phyloP scores from a whole-genome alignment of 2,888 invertebrate genomes.

The Drosophila leonis region DNA sequence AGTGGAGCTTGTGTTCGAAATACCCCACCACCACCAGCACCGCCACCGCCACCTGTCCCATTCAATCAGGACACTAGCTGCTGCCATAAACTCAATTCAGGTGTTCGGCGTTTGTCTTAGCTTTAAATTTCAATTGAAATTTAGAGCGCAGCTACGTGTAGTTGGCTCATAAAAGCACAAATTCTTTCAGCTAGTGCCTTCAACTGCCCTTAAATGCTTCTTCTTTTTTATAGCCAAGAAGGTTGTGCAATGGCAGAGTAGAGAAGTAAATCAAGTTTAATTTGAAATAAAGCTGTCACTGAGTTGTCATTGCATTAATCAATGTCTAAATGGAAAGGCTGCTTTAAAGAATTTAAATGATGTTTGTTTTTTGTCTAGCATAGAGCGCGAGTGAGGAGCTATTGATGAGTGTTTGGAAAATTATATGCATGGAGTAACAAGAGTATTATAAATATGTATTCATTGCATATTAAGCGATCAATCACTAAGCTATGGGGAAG shows the following conservation, averaged over 20 bases:
- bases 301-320: slow-evolving; percentile 1
- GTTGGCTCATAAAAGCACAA: slow-evolving; percentile 11
- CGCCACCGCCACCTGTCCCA: background rate
- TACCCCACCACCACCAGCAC: background rate
- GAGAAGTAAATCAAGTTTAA: slow-evolving; percentile 1
- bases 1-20: slow-evolving; percentile 36
- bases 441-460: no score
- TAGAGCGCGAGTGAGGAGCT: background rate
- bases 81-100: slow-evolving; percentile 35
- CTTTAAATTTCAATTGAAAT: slow-evolving; percentile 67
- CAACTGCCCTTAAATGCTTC: background rate
- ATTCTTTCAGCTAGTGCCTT: background rate
- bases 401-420: background rate
- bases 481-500: no score
- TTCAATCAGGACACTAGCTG: slow-evolving; percentile 6
- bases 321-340: background rate
- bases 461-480: no score
- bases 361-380: background rate
- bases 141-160: slow-evolving; percentile 65
- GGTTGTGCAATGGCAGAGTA: background rate
- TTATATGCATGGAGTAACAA: background rate
- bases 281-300: slow-evolving; percentile 1
- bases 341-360: background rate
- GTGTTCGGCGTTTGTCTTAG: slow-evolving; percentile 5
- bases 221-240: background rate